Evolutionary conservation across 2,888 invertebrate species (phyloP), one percentile per base, ranked within the genome.

Genomic region (Microctonus aethiopoides): DNA sequence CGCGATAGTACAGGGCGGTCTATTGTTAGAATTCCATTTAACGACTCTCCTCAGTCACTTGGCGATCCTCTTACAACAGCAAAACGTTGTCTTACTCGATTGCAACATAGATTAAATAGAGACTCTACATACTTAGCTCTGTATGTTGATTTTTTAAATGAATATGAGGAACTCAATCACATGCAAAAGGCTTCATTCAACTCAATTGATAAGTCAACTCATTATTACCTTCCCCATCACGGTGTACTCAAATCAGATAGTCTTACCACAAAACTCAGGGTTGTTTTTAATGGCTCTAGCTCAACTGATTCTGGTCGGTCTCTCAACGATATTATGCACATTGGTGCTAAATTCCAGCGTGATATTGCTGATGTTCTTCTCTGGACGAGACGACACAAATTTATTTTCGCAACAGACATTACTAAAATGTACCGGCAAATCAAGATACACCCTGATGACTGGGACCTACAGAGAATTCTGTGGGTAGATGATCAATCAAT

Each of bases 211-310:
- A 39, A 56, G 39, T 24, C 36, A 34, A 7, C 6, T 0, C 24
- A 16, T n/a, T 74, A 71, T 29, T 73, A 72, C 52, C 57, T 76
- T 0, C 73, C 76, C 1, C 76, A 74, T 75, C 85, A 85, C 67
- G 78, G 80, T 0, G 83, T 87, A 0, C 52, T 82, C 0, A 81
- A 80, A 67, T n/a, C 79, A 24, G 66, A 71, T 4, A 84, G 82
- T 60, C 72, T 78, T 11, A 83, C 83, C 0, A 84, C 83, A 0
- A 80, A 80, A 52, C 39, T 82, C 0, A 67, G 82, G 5, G 81
- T 84, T 0, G 84, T 85, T 0, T 84, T 83, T 71, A 80, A 84
- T 41, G 83, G 78, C 0, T 81, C 82, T 0, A 74, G 75, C 1
- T 11, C 13, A 3, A 64, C 52, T 26, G 51, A 2, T 7, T 22